Percentiles rank a stretch among this genome's conserved stretches.
Conservation (phyloP, 2,113 vertebrate species). For the Cyphomyrus discorhynchus region DNA sequence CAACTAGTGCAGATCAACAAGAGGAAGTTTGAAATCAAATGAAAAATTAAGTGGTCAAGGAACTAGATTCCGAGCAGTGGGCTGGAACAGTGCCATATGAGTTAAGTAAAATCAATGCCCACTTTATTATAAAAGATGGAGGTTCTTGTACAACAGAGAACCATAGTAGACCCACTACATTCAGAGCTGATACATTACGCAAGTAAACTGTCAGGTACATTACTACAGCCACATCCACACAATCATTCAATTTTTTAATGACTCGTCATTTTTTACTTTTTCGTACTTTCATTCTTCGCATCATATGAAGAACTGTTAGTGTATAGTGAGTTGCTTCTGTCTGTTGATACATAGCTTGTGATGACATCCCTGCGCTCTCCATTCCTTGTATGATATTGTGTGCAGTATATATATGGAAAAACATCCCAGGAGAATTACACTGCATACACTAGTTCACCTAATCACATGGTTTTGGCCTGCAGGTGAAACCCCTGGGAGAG, state of each 20-base stretch:
- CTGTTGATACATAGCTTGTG: not conserved
- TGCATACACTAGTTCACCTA: not conserved
- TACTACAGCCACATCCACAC: not conserved
- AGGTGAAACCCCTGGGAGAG: not conserved
- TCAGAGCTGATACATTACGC: not conserved
- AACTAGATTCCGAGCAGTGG: not conserved
- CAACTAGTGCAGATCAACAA: not conserved
- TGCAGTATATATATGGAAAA: not conserved
- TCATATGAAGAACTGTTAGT: not conserved
- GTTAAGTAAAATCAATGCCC: not conserved
- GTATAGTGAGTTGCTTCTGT: not conserved
- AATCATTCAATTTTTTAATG: not conserved
- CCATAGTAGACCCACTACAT: not conserved
- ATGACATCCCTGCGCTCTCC: not conserved
- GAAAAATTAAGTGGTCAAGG: not conserved
- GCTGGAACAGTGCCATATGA: not conserved
- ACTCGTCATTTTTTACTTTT: not conserved
- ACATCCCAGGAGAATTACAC: not conserved
- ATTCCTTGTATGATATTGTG: not conserved
- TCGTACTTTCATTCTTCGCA: not conserved
- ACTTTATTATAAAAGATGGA: conserved; percentile 1
- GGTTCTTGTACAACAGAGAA: not conserved
- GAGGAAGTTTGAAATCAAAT: not conserved
- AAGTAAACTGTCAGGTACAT: not conserved
- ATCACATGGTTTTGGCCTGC: not conserved